These are phyloP conservation scores for Tragelaphus imberbis DNA, from an alignment of 2,113 vertebrate genomes.

Conservation along the genomic window DNA sequence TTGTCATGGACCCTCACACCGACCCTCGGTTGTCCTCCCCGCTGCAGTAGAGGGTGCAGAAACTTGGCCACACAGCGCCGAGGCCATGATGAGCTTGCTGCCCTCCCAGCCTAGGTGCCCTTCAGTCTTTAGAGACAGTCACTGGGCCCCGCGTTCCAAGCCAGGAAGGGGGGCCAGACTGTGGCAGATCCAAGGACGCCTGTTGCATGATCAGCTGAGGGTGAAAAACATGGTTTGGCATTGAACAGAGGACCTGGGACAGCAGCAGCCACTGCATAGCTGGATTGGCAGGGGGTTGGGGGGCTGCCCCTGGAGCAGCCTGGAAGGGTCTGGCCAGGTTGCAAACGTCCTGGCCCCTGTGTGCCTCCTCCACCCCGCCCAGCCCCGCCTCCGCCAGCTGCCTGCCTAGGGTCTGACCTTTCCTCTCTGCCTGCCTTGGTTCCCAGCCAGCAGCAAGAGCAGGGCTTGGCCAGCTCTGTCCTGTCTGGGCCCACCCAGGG, in stretches of 20 bases:
- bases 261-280: not conserved
- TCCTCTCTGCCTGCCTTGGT: not conserved
- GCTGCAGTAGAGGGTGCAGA: accelerated
- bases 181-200: accelerated
- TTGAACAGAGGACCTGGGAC: not conserved
- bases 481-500: not conserved
- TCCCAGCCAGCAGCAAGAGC: not conserved
- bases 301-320: not conserved
- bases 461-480: not conserved
- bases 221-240: not conserved
- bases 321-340: not conserved
- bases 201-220: not conserved
- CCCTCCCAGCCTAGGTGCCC: not conserved
- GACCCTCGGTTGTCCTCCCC: not conserved
- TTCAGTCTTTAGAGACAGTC: not conserved
- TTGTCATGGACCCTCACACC: accelerated
- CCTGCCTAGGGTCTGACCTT: not conserved
- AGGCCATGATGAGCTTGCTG: accelerated
- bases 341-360: not conserved
- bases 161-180: not conserved
- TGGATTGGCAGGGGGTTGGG: not conserved
- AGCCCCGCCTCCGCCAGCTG: not conserved
- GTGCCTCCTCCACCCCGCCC: not conserved
- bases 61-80: not conserved
- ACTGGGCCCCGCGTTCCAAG: not conserved